phyloP scores from a whole-genome alignment of 2,888 invertebrate species.

The Elegia similella region DNA sequence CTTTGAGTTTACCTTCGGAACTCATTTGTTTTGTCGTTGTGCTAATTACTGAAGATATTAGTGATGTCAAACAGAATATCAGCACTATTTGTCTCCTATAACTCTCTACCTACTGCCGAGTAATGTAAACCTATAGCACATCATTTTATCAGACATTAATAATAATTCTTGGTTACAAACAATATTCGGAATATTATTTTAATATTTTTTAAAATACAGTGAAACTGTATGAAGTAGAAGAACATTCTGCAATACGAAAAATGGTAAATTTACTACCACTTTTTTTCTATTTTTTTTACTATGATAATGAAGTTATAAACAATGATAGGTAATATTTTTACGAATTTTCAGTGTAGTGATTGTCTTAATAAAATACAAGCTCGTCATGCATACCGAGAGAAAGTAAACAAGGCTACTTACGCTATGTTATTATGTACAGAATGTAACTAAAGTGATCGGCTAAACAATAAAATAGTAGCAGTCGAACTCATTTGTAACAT shows the following conservation, averaged over 20 bases:
- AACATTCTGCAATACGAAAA: not conserved
- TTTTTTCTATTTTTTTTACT: too few relatives aligned
- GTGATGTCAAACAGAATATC: too few relatives aligned
- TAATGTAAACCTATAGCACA: not conserved
- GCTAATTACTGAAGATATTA: too few relatives aligned
- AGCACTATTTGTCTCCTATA: not conserved
- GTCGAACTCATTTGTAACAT: conserved; percentile 59
- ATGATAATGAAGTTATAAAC: too few relatives aligned
- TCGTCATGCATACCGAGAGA: conserved; percentile 45
- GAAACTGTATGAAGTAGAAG: not conserved
- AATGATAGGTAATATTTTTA: too few relatives aligned
- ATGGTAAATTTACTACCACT: too few relatives aligned
- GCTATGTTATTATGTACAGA: conserved; percentile 63
- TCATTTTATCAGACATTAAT: not conserved
- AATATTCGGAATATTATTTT: not conserved
- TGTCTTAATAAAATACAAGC: conserved; percentile 29
- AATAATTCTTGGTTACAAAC: not conserved
- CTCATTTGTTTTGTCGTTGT: too few relatives aligned
- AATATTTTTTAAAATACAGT: not conserved
- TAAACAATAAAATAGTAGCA: conserved; percentile 47
- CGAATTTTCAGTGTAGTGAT: conserved; percentile 29
- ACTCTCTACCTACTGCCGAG: not conserved
- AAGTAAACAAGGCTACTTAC: conserved; percentile 65
- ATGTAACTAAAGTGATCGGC: conserved; percentile 60
- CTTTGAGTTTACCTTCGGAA: too few relatives aligned